phyloP scores from a whole-genome alignment of 1,140 invertebrate species.

The Ceratitis capitata region DNA sequence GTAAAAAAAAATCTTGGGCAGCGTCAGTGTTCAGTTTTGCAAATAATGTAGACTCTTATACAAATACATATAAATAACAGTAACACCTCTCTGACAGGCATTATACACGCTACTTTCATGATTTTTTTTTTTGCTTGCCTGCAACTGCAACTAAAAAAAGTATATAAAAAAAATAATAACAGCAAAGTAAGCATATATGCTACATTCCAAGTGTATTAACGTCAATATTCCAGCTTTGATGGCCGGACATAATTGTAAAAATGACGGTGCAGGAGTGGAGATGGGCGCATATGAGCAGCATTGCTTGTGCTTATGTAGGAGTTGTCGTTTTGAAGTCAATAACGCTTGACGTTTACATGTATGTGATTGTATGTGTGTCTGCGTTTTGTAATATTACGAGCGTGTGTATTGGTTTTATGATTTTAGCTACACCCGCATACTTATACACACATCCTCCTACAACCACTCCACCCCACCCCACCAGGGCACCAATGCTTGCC shows the following conservation, averaged over 20 bases:
- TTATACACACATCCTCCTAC: neutral
- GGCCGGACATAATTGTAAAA: neutral
- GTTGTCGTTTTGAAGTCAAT: slow-evolving; percentile 9
- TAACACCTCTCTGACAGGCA: no score
- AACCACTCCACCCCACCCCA: neutral
- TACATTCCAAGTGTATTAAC: slow-evolving; percentile 14
- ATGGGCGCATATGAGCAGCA: neutral
- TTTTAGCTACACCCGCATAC: neutral
- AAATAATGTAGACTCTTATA: no score
- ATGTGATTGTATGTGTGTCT: neutral
- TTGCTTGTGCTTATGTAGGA: neutral
- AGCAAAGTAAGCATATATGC: neutral
- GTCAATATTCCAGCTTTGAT: slow-evolving; percentile 9
- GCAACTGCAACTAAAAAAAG: neutral
- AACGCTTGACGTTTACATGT: neutral
- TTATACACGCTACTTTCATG: neutral
- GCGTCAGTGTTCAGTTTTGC: no score
- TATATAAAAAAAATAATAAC: neutral
- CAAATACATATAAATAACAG: no score
- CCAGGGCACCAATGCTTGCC: neutral
- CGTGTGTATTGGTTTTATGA: neutral
- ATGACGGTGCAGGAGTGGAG: neutral
- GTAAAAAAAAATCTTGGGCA: no score
- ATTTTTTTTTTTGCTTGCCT: neutral
- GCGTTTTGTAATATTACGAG: neutral